Percentiles rank a stretch among this genome's conserved stretches.
phyloP scores from a whole-genome alignment of 2,888 invertebrate genomes.

The Julus scanicus region DNA sequence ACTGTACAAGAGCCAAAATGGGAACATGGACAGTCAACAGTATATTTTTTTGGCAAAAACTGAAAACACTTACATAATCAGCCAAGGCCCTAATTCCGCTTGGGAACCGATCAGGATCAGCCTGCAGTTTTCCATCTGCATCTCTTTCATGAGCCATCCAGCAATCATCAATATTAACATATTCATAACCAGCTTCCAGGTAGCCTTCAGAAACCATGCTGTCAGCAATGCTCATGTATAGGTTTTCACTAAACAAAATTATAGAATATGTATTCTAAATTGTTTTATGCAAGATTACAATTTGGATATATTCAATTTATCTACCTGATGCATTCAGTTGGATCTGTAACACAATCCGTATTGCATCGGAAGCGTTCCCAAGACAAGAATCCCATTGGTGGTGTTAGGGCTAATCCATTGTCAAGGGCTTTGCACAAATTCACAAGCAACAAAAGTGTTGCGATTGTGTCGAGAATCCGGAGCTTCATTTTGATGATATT shows the following conservation, averaged over 20 bases:
- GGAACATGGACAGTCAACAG: no score
- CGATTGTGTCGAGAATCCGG: background rate
- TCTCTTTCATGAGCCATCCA: constrained; percentile 66
- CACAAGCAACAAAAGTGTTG: background rate
- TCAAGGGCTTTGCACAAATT: constrained; percentile 71
- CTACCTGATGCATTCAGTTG: constrained; percentile 89
- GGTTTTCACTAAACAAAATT: constrained; percentile 63
- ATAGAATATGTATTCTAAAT: background rate
- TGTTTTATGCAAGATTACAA: background rate
- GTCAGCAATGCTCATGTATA: constrained; percentile 67
- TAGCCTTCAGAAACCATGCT: constrained; percentile 65
- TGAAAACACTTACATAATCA: constrained; percentile 65
- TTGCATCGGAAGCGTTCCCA: constrained; percentile 90
- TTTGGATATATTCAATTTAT: constrained; percentile 60
- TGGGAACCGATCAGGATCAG: constrained; percentile 68
- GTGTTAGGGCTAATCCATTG: constrained; percentile 84
- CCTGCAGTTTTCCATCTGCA: constrained; percentile 64
- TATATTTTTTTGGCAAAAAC: background rate
- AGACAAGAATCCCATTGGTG: constrained; percentile 86
- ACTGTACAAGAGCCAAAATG: no score
- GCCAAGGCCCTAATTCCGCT: constrained; percentile 67
- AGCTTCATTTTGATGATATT: background rate
- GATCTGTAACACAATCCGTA: constrained; percentile 87
- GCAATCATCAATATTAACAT: constrained; percentile 67
- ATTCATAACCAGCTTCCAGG: constrained; percentile 67